Evolutionary conservation across 2,797 vertebrate species (phyloP), one percentile per base, ranked within the genome.

Genomic region (Sarcoramphus papa): DNA sequence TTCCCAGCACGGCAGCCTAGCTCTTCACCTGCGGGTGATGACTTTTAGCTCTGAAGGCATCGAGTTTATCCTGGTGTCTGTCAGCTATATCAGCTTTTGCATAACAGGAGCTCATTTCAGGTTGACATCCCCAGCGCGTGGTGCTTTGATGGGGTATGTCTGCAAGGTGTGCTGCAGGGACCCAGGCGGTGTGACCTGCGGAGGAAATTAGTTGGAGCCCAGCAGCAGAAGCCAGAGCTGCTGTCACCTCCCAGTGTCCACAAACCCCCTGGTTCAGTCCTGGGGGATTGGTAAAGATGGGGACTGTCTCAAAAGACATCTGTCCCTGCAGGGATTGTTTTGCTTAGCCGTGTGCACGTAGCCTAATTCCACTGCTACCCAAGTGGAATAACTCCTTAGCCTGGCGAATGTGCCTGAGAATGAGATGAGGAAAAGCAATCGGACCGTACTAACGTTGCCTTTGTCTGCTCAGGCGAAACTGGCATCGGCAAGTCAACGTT

Each of bases 401-500:
- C 8, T 24, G 73, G 45, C 0, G 4, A 21, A 10, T 0, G 13
- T 33, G 48, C 5, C 60, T 0, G 24, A 7, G 53, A 3, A 28
- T 0, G 50, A 53, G 65, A 8, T 2, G 6, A 45, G 48, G 60
- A 14, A 5, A 20, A 21, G 51, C 53, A 5, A 3, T 23, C 0
- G 7, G 59, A 3, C 40, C 4, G 0, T 8, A 0, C 75, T 92
- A 67, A 93, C 0, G 0, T 14, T 16, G 19, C 24, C 28, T 93
- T 48, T 95, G 50, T 47, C 57, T 70, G 21, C 88, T 3, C 95
- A 98, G 98, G 98, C 0, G 98, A 98, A 80, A 98, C 98, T 0
- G 98, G 98, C 88, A 98, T 98, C 2, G 98, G 98, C 75, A 98
- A 98, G 88, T 98, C 98, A 1, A 98, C 98, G 0, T 73, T 98